Percentiles rank a stretch among this genome's conserved stretches.
Conservation (phyloP, 92 coral and sea anemone genomes). For the Zoanthus solanderi region DNA sequence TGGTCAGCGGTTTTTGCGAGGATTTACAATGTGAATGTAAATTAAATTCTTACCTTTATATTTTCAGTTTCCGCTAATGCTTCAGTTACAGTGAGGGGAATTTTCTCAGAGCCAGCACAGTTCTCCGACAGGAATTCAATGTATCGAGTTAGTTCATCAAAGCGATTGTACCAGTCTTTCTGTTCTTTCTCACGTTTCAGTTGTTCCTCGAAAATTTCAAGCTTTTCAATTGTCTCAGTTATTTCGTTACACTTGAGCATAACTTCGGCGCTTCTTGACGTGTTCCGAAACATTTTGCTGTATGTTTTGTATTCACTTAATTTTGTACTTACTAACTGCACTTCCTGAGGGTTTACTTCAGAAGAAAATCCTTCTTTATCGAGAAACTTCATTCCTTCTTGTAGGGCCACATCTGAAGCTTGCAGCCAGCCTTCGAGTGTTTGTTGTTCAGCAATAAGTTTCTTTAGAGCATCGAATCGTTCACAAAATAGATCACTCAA, state of each 20-base stretch:
- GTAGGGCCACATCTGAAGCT: slow-evolving; percentile 52
- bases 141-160: slow-evolving; percentile 45
- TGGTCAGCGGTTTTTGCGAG: too few species aligned
- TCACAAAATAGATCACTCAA: slow-evolving; percentile 38
- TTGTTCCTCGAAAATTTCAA: slow-evolving; percentile 42
- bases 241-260: slow-evolving; percentile 29
- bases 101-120: slow-evolving; percentile 34
- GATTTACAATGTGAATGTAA: background rate
- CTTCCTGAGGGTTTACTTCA: slow-evolving; percentile 27
- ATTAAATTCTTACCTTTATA: slow-evolving; percentile 60
- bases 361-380: slow-evolving; percentile 7
- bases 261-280: slow-evolving; percentile 45
- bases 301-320: slow-evolving; percentile 63
- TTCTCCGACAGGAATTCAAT: slow-evolving; percentile 47
- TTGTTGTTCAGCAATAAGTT: slow-evolving; percentile 75
- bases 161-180: slow-evolving; percentile 13
- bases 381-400: slow-evolving; percentile 44
- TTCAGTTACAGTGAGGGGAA: slow-evolving; percentile 57
- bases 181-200: slow-evolving; percentile 46
- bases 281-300: slow-evolving; percentile 44
- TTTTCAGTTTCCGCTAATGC: slow-evolving; percentile 52
- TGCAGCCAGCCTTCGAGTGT: slow-evolving; percentile 79
- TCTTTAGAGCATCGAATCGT: slow-evolving; percentile 62
- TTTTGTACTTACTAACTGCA: slow-evolving; percentile 60
- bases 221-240: slow-evolving; percentile 25